A percentile compares a stretch with the other conserved stretches of the same genome.
phyloP scores from a whole-genome alignment of 1,140 invertebrate species.

The Aphelenchoides avenae region DNA sequence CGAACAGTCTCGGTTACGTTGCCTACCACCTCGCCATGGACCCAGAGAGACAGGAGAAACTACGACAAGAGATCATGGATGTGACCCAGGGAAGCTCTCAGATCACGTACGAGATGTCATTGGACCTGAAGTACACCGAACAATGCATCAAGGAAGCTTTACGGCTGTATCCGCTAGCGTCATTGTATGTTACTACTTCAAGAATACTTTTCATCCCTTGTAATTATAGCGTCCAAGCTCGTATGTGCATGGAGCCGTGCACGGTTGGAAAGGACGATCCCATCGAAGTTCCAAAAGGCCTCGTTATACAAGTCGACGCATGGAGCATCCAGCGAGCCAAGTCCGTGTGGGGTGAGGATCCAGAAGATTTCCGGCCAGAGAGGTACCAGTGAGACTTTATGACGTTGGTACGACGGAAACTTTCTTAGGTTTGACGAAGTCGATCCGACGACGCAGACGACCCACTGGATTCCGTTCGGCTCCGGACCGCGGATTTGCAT shows the following conservation, averaged over 20 bases:
- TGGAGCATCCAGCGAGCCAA: constrained; percentile 25
- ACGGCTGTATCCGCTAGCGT: constrained; percentile 42
- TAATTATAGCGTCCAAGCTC: constrained; percentile 6
- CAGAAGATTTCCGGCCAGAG: constrained; percentile 31
- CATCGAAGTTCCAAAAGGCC: constrained; percentile 25
- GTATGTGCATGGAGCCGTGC: constrained; percentile 26
- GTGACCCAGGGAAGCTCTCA: constrained; percentile 9
- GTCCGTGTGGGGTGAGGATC: constrained; percentile 34
- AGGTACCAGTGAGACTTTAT: constrained; percentile 8
- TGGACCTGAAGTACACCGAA: constrained; percentile 43
- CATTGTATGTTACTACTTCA: constrained; percentile 27
- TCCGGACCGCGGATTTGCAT: constrained; percentile 64
- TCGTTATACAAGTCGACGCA: constrained; percentile 15
- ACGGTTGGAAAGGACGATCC: constrained; percentile 15
- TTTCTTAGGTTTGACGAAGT: constrained; percentile 22
- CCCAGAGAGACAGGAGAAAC: constrained; percentile 59
- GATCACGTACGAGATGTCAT: constrained; percentile 44
- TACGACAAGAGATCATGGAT: constrained; percentile 57
- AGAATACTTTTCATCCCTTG: no score
- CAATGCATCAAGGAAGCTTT: constrained; percentile 50
- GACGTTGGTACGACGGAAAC: neutral
- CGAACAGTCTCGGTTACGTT: constrained; percentile 57
- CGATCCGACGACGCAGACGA: constrained; percentile 25
- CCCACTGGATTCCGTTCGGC: constrained; percentile 63
- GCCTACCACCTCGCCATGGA: constrained; percentile 59